Conservation (phyloP, 2,888 invertebrate genomes). For the Melinopterus prodromus region DNA sequence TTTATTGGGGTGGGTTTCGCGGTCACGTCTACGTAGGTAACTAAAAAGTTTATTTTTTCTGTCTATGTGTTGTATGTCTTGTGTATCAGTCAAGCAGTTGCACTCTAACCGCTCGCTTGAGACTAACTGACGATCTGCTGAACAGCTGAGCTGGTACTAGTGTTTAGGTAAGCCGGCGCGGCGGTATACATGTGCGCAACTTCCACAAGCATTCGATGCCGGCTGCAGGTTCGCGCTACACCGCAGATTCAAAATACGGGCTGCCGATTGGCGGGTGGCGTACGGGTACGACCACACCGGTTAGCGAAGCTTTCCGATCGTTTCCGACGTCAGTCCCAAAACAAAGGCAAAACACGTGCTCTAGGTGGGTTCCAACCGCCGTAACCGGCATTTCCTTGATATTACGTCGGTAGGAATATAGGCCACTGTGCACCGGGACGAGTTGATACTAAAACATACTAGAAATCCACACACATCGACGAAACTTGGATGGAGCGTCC, state of each 20-base stretch:
- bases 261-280: constrained; percentile 43
- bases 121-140: constrained; percentile 59
- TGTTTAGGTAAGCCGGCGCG: constrained; percentile 38
- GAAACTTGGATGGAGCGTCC: too few species aligned
- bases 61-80: not conserved
- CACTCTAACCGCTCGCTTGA: constrained; percentile 56
- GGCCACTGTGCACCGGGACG: constrained; percentile 25
- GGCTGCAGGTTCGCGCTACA: constrained; percentile 57
- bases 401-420: constrained; percentile 27
- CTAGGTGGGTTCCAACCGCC: constrained; percentile 41
- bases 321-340: constrained; percentile 34
- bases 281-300: constrained; percentile 34
- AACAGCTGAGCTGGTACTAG: constrained; percentile 31
- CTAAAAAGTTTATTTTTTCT: constrained; percentile 41
- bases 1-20: constrained; percentile 45
- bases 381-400: constrained; percentile 41
- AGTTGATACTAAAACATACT: not conserved
- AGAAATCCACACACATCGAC: not conserved
- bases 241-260: constrained; percentile 50
- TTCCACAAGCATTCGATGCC: constrained; percentile 46
- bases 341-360: constrained; percentile 46
- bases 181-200: constrained; percentile 57
- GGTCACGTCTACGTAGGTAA: constrained; percentile 45
- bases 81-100: constrained; percentile 53
- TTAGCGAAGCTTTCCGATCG: constrained; percentile 24